These are phyloP conservation scores for Aythya baeri DNA, from an alignment of 2,113 vertebrate species.

Conservation along the genomic window DNA sequence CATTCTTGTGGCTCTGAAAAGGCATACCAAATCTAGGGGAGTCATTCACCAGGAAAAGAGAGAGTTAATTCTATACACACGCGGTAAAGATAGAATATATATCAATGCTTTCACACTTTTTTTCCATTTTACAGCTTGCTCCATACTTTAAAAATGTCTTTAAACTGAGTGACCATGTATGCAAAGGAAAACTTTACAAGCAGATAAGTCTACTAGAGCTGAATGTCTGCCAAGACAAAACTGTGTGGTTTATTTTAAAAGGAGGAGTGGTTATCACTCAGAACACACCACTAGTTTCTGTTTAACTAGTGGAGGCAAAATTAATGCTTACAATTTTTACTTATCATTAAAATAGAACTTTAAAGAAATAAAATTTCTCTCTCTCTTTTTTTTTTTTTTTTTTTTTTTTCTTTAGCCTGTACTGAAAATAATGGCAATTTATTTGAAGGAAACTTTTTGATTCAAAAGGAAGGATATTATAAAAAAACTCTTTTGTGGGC, in stretches of 20 bases:
- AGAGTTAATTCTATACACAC: not conserved
- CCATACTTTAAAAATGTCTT: constrained; percentile 31
- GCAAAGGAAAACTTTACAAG: constrained; percentile 66
- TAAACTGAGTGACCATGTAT: constrained; percentile 18
- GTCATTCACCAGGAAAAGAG: not conserved
- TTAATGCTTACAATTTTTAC: constrained; percentile 2
- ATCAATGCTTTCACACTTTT: constrained; percentile 2
- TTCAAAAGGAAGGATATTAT: not conserved
- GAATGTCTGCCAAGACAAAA: constrained; percentile 56
- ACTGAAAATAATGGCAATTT: not conserved
- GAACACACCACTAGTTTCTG: not conserved
- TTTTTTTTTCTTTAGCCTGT: not conserved
- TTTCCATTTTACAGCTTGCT: constrained; percentile 31
- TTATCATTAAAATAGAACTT: constrained; percentile 45
- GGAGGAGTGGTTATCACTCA: constrained; percentile 57
- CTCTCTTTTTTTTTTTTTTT: no score
- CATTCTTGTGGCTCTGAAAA: not conserved
- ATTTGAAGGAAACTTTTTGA: not conserved
- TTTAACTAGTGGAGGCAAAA: constrained; percentile 42
- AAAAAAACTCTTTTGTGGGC: not conserved
- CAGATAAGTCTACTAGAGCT: constrained; percentile 54
- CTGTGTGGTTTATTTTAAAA: constrained; percentile 59
- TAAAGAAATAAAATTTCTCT: not conserved
- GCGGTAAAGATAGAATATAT: not conserved
- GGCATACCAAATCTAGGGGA: not conserved